A percentile compares a stretch with the other conserved stretches of the same genome.
Evolutionary conservation across 2,888 invertebrate species (phyloP).

Genomic region (Chymomyza amoena): DNA sequence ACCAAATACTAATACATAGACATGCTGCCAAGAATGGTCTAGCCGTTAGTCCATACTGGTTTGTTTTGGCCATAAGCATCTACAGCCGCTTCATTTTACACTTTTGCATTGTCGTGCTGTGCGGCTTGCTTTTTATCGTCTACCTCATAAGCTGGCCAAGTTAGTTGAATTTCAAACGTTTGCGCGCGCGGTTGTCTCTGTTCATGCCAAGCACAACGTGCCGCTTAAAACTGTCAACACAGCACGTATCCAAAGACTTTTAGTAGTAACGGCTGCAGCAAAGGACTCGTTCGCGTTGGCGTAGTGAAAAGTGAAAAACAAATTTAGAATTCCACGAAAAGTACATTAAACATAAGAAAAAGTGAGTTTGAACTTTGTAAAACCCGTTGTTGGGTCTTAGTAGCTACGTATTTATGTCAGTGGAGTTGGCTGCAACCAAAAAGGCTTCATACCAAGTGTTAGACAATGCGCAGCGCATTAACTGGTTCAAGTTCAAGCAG

Average conservation of each 20-base stretch:
- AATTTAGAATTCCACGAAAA: constrained; percentile 33
- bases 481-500: constrained; percentile 10
- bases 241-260: not conserved
- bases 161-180: constrained; percentile 75
- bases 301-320: constrained; percentile 39
- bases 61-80: constrained; percentile 42
- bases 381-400: not conserved
- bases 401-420: not conserved
- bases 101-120: constrained; percentile 36
- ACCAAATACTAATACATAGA: constrained; percentile 6
- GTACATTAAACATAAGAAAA: constrained; percentile 22
- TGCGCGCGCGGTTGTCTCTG: constrained; percentile 64
- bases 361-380: constrained; percentile 36
- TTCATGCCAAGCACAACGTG: constrained; percentile 1
- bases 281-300: constrained; percentile 31
- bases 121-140: constrained; percentile 56
- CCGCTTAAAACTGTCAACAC: not conserved
- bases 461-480: not conserved
- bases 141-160: constrained; percentile 47
- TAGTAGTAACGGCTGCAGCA: constrained; percentile 28
- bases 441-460: not conserved
- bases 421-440: not conserved
- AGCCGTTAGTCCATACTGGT: constrained; percentile 54
- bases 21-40: constrained; percentile 13
- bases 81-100: constrained; percentile 53